Evolutionary conservation across 2,113 vertebrate species (phyloP).

Genomic region (Microcebus murinus): DNA sequence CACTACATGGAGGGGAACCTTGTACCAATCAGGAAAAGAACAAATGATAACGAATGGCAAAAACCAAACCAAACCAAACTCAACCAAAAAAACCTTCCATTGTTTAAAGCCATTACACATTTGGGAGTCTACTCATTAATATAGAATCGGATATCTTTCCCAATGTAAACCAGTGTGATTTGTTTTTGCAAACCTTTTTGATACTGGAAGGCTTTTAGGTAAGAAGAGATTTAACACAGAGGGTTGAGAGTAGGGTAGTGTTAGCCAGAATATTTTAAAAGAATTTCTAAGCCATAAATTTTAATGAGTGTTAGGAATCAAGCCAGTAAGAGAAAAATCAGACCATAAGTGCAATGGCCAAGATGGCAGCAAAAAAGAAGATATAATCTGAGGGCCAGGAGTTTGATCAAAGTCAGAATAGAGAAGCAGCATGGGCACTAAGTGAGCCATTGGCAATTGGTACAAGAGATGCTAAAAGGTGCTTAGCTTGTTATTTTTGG

Average conservation of each 20-base stretch:
- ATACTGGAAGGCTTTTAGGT: neutral
- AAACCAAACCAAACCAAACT: neutral
- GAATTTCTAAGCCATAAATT: neutral
- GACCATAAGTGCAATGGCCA: neutral
- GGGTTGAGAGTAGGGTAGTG: neutral
- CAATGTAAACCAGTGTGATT: neutral
- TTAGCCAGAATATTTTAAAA: constrained; percentile 6
- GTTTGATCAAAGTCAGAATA: constrained; percentile 30
- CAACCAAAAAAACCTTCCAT: neutral
- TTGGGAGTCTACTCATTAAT: neutral
- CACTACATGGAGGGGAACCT: neutral
- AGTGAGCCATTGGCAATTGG: neutral
- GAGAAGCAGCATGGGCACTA: neutral
- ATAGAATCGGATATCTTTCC: neutral
- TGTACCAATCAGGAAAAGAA: neutral
- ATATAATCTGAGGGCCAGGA: neutral
- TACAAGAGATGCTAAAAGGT: neutral
- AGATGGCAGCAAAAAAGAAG: neutral
- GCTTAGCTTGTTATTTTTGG: neutral
- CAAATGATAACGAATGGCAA: neutral
- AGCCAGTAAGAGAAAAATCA: constrained; percentile 20
- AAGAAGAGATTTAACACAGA: neutral
- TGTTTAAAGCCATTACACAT: neutral
- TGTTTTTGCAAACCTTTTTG: constrained; percentile 10
- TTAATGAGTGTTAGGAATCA: constrained; percentile 33